A percentile compares a stretch with the other conserved stretches of the same genome.
Conservation (phyloP, 2,113 vertebrate genomes). For the Alosa alosa region DNA sequence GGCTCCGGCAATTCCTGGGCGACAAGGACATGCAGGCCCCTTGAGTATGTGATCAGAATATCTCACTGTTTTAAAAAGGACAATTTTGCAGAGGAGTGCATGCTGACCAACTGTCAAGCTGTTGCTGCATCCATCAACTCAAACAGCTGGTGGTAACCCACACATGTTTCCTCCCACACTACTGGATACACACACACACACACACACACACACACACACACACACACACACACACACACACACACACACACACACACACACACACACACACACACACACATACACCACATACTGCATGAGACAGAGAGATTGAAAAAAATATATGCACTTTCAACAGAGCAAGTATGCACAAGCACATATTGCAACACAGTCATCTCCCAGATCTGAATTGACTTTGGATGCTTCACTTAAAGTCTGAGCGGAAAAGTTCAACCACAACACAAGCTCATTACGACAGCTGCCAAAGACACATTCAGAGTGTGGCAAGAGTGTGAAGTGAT, state of each 20-base stretch:
- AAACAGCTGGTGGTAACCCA: not conserved
- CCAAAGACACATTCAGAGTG: not conserved
- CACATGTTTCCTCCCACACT: not conserved
- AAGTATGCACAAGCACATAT: not conserved
- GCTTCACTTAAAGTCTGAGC: not conserved
- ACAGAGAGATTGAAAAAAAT: not conserved
- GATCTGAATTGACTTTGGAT: not conserved
- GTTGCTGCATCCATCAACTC: not conserved
- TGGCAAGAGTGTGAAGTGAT: not conserved
- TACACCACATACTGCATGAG: not conserved
- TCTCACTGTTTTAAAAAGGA: not conserved
- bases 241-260: not conserved
- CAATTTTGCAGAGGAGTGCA: not conserved
- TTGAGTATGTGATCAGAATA: not conserved
- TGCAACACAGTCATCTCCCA: not conserved
- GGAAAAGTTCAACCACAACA: not conserved
- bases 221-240: not conserved
- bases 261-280: not conserved
- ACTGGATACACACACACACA: not conserved
- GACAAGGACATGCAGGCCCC: slow-evolving; percentile 27
- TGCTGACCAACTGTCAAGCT: not conserved
- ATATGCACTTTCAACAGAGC: not conserved
- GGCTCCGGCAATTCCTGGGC: slow-evolving; percentile 24
- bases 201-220: slow-evolving; percentile 24
- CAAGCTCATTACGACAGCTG: not conserved